These are phyloP conservation scores for Anarhynchus alexandrinus DNA, from an alignment of 2,113 vertebrate species.

Conservation along the genomic window DNA sequence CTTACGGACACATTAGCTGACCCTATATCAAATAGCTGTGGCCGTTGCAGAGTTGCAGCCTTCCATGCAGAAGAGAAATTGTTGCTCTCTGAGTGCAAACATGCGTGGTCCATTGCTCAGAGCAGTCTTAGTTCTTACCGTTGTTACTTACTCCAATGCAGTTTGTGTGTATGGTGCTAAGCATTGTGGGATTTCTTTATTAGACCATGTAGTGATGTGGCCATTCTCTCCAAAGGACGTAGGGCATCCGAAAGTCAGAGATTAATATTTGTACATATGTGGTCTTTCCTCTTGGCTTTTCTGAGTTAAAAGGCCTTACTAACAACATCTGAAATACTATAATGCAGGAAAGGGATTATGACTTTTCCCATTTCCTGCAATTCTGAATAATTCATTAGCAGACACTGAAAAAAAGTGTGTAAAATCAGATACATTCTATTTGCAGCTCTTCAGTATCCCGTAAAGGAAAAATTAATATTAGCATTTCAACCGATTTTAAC, in stretches of 20 bases:
- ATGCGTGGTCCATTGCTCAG: not conserved
- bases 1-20: not conserved
- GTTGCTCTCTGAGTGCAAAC: not conserved
- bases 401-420: not conserved
- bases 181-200: not conserved
- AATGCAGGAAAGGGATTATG: not conserved
- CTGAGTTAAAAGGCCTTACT: not conserved
- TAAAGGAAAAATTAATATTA: not conserved
- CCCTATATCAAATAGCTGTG: accelerated
- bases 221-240: not conserved
- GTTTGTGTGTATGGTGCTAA: not conserved
- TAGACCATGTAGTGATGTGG: not conserved
- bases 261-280: not conserved
- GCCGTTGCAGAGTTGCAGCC: not conserved
- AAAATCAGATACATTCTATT: not conserved
- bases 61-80: not conserved
- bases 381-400: not conserved
- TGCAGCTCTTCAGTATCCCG: not conserved
- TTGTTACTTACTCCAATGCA: not conserved
- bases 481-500: not conserved
- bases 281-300: not conserved
- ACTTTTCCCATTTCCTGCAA: not conserved
- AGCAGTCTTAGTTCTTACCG: not conserved
- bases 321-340: not conserved
- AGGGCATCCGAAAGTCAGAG: not conserved